Base-by-base conservation (phyloP, 2,888 invertebrate genomes). In the Euclidia mi region DNA sequence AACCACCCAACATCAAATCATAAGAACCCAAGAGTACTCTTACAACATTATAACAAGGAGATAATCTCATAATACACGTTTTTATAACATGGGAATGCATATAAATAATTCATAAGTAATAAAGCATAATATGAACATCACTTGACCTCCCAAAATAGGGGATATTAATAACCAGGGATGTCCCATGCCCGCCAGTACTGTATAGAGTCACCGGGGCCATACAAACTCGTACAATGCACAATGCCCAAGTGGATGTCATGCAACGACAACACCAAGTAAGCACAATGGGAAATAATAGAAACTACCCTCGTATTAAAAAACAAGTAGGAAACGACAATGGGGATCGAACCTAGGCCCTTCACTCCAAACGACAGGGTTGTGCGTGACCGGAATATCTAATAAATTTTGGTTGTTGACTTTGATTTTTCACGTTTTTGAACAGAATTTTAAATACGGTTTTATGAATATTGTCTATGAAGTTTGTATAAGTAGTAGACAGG, bases 251-350 rank as follows among this genome's bases (percentile, higher is more conserved):
- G 87, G 82, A 92, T 92, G 92, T 92, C 93, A 88, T 85, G 86
- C 85, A 81, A 89, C 85, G 84, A 90, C 89, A 91, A 92, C 92
- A 91, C 81, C 82, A 85, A 86, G 85, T 78, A 71, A 76, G 80
- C 79, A 87, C 87, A 87, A 89, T 87, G 77, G 82, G 79, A 84
- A 92, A 93, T 92, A 93, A 92, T 91, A 88, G 89, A 91, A 93
- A 90, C 91, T 88, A 90, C 92, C 93, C 92, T 85, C 87, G 83
- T 85, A 90, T 92, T 91, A 89, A 91, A 92, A 91, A 91, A 92
- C 92, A 94, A 93, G 92, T 92, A 91, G 91, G 88, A 82, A 81
- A 76, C 74, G 65, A 78, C 92, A 93, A 92, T 93, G 77, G 90
- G 88, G 82, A 87, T 88, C 89, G 91, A 89, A 88, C 85, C 79